phyloP scores from a whole-genome alignment of 92 coral and sea anemone genomes.

The Zoanthus solanderi region DNA sequence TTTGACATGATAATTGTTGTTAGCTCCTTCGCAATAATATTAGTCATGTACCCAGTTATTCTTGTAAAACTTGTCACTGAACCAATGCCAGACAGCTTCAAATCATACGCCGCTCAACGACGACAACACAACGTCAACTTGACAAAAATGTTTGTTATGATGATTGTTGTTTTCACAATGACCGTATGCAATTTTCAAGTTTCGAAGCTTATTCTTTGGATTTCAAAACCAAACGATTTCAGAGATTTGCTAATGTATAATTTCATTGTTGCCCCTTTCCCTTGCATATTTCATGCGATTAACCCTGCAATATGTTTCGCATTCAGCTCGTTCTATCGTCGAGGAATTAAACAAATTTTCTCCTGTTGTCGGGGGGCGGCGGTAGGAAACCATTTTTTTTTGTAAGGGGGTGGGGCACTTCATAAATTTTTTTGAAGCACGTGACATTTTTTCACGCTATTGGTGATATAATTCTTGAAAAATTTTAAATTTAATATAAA shows the following conservation, averaged over 20 bases:
- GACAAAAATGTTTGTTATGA: constrained; percentile 31
- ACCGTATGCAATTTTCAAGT: not conserved
- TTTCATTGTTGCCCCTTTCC: constrained; percentile 5
- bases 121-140: constrained; percentile 16
- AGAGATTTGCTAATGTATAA: not conserved
- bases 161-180: not conserved
- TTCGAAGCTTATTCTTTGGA: not conserved
- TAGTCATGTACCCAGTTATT: constrained; percentile 1
- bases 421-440: no score
- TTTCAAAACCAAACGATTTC: not conserved
- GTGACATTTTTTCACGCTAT: no score
- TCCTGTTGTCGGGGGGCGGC: not conserved
- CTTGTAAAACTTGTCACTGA: not conserved
- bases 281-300: constrained; percentile 19
- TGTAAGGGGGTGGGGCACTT: no score
- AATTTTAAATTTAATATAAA: no score
- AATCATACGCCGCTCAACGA: not conserved
- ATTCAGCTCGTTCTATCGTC: constrained; percentile 27
- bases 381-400: no score
- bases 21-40: not conserved
- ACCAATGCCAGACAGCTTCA: constrained; percentile 11
- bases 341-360: constrained; percentile 20
- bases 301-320: constrained; percentile 28
- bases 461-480: no score
- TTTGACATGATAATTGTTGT: no score